These are phyloP conservation scores for Morpho achilles DNA, from an alignment of 2,888 invertebrate genomes.

Conservation along the genomic window DNA sequence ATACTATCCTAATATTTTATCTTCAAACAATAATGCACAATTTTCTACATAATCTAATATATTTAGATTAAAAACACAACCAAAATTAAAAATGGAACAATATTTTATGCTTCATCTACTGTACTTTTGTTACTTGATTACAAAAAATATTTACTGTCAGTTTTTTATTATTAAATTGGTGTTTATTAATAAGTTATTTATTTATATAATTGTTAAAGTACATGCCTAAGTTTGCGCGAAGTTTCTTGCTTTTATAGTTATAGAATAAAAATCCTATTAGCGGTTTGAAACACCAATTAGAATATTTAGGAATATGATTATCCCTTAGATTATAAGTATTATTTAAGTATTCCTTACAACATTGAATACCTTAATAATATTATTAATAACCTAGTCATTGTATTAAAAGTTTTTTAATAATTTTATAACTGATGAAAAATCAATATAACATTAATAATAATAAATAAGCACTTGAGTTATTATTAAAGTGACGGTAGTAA, in stretches of 20 bases:
- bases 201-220: conserved; percentile 3
- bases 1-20: no score
- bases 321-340: conserved; percentile 19
- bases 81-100: no score
- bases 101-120: no score
- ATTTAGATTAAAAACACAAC: no score
- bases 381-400: background rate
- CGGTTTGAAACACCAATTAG: conserved; percentile 68
- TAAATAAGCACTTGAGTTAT: no score
- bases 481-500: no score
- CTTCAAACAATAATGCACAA: no score
- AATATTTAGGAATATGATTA: conserved; percentile 19
- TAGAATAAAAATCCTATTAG: conserved; percentile 44
- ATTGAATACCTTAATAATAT: background rate
- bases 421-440: background rate
- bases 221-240: conserved; percentile 23
- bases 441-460: no score
- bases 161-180: conserved; percentile 5
- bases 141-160: no score
- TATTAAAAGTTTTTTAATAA: conserved; percentile 1
- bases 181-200: background rate
- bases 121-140: no score
- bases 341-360: conserved; percentile 14
- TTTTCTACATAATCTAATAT: no score
- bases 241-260: conserved; percentile 16